Base-by-base conservation (phyloP, 2,888 invertebrate species). In the Zele albiditarsus region DNA sequence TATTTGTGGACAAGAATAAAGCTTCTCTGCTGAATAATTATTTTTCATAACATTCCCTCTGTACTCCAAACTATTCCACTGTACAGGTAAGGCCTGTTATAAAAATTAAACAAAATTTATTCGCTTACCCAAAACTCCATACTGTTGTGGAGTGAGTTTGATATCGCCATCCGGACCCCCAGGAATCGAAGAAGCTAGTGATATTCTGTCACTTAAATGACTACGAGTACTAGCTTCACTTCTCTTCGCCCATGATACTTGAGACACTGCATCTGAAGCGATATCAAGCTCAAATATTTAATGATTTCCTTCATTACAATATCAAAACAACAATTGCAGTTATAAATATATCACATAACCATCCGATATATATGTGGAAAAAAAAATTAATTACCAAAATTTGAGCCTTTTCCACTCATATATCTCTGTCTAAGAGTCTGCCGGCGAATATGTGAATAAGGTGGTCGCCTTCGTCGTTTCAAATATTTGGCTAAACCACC, bases 111-210 rank as follows among this genome's bases (percentile, higher is more conserved):
- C 53, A 60, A 70, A 73, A 27, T 72, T 69, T 66, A 73, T n/a
- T 73, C 23, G 93, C 94, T 94, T 90, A 95, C 96, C 97, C 93
- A 97, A 94, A 33, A 96, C 95, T 76, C 97, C 97, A 38, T 97
- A 91, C 84, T 97, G 96, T 86, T 96, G 96, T 0, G 97, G 95
- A 3, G 96, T 95, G 46, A 97, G 91, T 77, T 93, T 93, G 1
- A 93, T 91, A 46, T 93, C 92, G 79, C 92, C 92, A 60, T 91
- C 92, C 14, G 91, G 91, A 20, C 85, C 86, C 73, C 86, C 88
- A 28, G 87, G 87, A 42, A 87, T 83, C 1, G 88, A 89, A 3
- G 89, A 89, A 79, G 89, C 86, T n/a, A 89, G 81, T 3, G 89
- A 89, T 38, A 83, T 87, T 71, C 87, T 81, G 77, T 89, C 89